Evolutionary conservation across 2,113 vertebrate species (phyloP), one percentile per base, ranked within the genome.

Genomic region (Cephalopholis sonnerati): DNA sequence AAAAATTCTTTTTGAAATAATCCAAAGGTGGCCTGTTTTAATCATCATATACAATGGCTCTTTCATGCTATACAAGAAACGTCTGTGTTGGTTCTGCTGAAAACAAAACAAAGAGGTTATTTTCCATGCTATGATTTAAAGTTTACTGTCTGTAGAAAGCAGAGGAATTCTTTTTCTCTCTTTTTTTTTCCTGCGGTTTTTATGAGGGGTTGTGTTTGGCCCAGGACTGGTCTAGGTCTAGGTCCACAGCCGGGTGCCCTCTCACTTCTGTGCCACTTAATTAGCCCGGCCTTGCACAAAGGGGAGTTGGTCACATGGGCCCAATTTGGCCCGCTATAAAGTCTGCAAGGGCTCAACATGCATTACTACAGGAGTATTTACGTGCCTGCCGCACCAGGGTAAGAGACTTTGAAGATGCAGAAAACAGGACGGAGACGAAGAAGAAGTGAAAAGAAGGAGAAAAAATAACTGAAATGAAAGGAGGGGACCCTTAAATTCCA

Each of bases 401-500:
- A 71, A 72, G 83, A 44, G 78, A 83, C 94, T 95, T 94, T 95
- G 93, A 95, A 95, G 90, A 91, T 59, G 79, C 78, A 54, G 83
- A 86, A 91, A 87, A 81, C 64, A 83, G 83, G 86, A 81, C 50
- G 17, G 29, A 63, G 81, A 59, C 86, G 66, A 72, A 77, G 58
- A 69, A 74, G 67, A 71, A 79, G 80, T 84, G 61, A 80, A 81
- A 77, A 81, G 69, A 48, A 24, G 74, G 68, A 62, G 55, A 24
- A 36, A 84, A 84, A 65, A 74, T 53, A 79, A 87, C 29, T 59
- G n/a, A 86, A 93, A 93, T 86, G 79, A 93, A 91, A 93, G 87
- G 87, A 91, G 92, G 89, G 93, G 89, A 93, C 93, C 90, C 90
- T 95, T 90, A 93, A 95, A 95, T 95, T 95, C 95, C 92, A 90